Conservation (phyloP, 2,113 vertebrate species). For the Mobula birostris region DNA sequence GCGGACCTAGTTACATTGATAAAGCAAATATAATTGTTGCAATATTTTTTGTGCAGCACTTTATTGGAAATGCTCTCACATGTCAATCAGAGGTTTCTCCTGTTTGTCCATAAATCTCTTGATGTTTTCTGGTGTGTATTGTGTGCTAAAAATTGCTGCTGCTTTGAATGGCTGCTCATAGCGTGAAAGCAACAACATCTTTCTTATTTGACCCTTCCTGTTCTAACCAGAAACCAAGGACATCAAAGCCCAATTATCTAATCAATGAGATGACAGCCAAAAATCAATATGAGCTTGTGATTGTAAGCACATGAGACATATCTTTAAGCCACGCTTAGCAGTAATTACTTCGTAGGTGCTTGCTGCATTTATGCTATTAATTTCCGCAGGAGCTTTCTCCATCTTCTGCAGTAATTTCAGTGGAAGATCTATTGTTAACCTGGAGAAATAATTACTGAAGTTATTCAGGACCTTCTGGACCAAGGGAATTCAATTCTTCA, state of each 20-base stretch:
- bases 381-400: neutral
- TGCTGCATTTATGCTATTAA: neutral
- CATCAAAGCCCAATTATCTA: slow-evolving; percentile 33
- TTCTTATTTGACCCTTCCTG: slow-evolving; percentile 6
- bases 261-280: slow-evolving; percentile 28
- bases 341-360: neutral
- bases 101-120: neutral
- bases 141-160: neutral
- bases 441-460: neutral
- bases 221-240: slow-evolving; percentile 30
- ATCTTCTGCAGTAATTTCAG: neutral
- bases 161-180: neutral
- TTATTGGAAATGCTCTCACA: neutral
- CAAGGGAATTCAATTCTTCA: neutral
- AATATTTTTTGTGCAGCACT: neutral
- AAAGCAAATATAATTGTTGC: neutral
- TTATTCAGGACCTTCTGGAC: neutral
- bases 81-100: neutral
- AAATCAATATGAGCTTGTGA: neutral
- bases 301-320: neutral
- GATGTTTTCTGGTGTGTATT: neutral
- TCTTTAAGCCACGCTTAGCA: neutral
- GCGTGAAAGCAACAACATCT: neutral
- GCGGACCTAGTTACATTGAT: neutral
- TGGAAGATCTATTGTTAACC: neutral